Evolutionary conservation across 2,888 invertebrate species (phyloP).

Genomic region (Empis stercorea): DNA sequence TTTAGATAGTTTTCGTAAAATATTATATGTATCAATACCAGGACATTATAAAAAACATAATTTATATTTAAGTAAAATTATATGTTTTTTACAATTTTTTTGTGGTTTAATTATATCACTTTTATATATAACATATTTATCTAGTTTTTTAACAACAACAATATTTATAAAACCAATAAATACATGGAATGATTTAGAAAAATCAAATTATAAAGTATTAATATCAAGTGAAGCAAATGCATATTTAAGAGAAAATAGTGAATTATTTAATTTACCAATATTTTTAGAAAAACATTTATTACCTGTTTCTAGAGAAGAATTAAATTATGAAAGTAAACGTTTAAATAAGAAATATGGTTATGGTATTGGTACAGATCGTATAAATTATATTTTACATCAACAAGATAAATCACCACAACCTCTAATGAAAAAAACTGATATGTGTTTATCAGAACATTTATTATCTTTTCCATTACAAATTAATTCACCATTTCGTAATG

Average conservation of each 20-base stretch:
- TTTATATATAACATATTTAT: conserved; percentile 20
- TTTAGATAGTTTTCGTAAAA: neutral
- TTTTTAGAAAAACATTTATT: neutral
- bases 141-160: conserved; percentile 19
- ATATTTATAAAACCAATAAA: conserved; percentile 15
- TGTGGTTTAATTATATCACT: conserved; percentile 21
- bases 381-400: neutral
- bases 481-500: neutral
- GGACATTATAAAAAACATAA: neutral
- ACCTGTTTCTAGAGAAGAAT: neutral
- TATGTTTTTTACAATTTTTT: neutral
- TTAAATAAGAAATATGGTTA: neutral
- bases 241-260: neutral
- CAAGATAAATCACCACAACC: neutral
- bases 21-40: neutral
- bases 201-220: neutral
- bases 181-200: neutral
- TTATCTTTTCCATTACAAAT: neutral
- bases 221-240: neutral
- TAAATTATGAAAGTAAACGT: neutral
- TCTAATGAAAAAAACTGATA: neutral
- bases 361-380: neutral
- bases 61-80: too few species aligned
- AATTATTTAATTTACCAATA: neutral
- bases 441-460: neutral